Evolutionary conservation across 2,797 vertebrate genomes (phyloP).

Genomic region (Gephyroberyx darwinii): DNA sequence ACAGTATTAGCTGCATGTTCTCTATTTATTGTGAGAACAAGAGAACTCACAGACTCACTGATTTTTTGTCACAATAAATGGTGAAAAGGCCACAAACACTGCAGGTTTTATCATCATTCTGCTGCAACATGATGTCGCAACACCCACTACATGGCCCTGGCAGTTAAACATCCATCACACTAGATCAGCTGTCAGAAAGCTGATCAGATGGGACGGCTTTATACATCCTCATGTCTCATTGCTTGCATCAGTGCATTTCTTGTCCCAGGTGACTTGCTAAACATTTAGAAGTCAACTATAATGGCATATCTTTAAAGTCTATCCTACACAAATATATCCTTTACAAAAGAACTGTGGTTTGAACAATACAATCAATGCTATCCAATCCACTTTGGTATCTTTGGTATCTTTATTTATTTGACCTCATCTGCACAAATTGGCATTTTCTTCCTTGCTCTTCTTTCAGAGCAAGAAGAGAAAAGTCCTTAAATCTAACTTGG

Average conservation of each 20-base stretch:
- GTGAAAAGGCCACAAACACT: conserved; percentile 18
- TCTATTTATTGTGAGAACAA: conserved; percentile 1
- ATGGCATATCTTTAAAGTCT: conserved; percentile 2
- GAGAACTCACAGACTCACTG: conserved; percentile 4
- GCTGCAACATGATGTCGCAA: conserved; percentile 38
- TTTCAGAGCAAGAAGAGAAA: neutral
- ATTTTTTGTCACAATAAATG: conserved; percentile 33
- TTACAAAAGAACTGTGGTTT: neutral
- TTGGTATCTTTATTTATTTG: neutral
- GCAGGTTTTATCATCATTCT: conserved; percentile 29
- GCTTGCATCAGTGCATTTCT: conserved; percentile 50
- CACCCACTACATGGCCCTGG: conserved; percentile 26
- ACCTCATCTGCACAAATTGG: neutral
- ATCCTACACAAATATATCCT: neutral
- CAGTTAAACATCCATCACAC: conserved; percentile 73
- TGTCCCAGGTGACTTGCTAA: conserved; percentile 27
- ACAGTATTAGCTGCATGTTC: conserved; percentile 6
- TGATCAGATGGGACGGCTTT: conserved; percentile 67
- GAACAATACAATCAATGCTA: no score
- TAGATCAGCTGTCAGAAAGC: conserved; percentile 69
- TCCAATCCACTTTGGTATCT: neutral
- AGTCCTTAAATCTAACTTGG: no score
- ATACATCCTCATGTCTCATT: conserved; percentile 47
- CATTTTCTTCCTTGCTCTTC: neutral
- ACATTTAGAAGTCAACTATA: conserved; percentile 46